A percentile compares a stretch with the other conserved stretches of the same genome.
Conservation (phyloP, 2,888 invertebrate species). For the Digitonthophagus gazella region DNA sequence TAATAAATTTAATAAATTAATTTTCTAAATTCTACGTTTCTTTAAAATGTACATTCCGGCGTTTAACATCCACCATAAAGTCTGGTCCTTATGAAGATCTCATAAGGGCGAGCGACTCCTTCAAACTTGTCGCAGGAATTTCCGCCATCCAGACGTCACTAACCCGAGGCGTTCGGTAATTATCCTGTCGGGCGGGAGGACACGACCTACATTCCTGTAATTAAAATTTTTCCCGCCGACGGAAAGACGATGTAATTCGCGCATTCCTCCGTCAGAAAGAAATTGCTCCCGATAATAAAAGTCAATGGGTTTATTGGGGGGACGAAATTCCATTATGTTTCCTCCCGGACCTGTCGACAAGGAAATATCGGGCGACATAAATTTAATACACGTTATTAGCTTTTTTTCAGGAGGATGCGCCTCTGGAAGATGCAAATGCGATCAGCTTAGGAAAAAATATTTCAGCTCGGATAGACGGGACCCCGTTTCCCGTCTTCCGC, state of each 20-base stretch:
- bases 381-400: conserved; percentile 41
- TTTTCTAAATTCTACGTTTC: not conserved
- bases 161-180: conserved; percentile 23
- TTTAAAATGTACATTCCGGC: too few species aligned
- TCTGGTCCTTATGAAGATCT: not conserved
- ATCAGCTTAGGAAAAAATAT: not conserved
- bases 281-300: conserved; percentile 15
- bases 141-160: conserved; percentile 19
- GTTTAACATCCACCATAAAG: not conserved
- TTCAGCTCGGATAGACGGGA: not conserved
- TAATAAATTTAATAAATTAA: too few species aligned
- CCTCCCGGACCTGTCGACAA: conserved; percentile 15
- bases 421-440: conserved; percentile 9
- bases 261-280: not conserved
- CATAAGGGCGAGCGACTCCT: conserved; percentile 5
- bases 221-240: conserved; percentile 5
- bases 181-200: conserved; percentile 9
- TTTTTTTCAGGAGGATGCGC: conserved; percentile 31
- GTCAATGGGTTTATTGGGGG: conserved; percentile 17
- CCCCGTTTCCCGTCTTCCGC: not conserved
- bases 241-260: not conserved
- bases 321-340: conserved; percentile 22
- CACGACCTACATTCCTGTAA: conserved; percentile 21
- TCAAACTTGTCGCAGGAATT: conserved; percentile 26
- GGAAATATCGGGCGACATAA: conserved; percentile 36